Evolutionary conservation across 2,113 vertebrate genomes (phyloP).

Genomic region (Triplophysa siluroides): DNA sequence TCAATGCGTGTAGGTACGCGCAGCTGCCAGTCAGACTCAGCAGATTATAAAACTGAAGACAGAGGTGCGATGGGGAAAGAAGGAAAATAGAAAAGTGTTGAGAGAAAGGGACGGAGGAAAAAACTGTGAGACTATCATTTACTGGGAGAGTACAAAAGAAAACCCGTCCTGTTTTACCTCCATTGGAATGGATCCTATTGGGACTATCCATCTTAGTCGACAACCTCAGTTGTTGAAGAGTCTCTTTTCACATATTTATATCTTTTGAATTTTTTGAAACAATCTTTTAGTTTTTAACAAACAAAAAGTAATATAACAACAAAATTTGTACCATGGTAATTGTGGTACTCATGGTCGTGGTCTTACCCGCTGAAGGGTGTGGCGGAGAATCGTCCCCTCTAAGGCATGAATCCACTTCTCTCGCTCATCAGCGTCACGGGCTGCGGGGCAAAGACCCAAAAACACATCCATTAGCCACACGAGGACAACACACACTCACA

Average conservation of each 20-base stretch:
- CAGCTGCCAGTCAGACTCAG: conserved; percentile 53
- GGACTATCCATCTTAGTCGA: neutral
- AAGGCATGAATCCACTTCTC: conserved; percentile 99
- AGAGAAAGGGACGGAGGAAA: too few relatives aligned
- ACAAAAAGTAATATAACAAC: neutral
- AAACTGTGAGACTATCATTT: neutral
- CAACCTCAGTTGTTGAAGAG: too few relatives aligned
- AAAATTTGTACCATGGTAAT: neutral
- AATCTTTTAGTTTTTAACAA: neutral
- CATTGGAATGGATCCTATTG: neutral
- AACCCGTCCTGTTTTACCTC: neutral
- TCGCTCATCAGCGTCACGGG: conserved; percentile 96
- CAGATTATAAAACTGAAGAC: conserved; percentile 54
- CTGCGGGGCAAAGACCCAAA: conserved; percentile 71
- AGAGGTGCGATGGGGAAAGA: conserved; percentile 35
- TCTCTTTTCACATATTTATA: neutral
- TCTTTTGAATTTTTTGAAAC: neutral
- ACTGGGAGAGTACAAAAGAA: neutral
- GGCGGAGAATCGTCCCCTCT: conserved; percentile 98
- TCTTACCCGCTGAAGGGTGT: conserved; percentile 92
- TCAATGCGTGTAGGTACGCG: conserved; percentile 56
- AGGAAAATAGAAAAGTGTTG: neutral
- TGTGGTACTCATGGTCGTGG: neutral
- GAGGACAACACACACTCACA: neutral
- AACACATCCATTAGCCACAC: conserved; percentile 57